Conservation (phyloP, 2,888 invertebrate genomes). For the Actias luna region DNA sequence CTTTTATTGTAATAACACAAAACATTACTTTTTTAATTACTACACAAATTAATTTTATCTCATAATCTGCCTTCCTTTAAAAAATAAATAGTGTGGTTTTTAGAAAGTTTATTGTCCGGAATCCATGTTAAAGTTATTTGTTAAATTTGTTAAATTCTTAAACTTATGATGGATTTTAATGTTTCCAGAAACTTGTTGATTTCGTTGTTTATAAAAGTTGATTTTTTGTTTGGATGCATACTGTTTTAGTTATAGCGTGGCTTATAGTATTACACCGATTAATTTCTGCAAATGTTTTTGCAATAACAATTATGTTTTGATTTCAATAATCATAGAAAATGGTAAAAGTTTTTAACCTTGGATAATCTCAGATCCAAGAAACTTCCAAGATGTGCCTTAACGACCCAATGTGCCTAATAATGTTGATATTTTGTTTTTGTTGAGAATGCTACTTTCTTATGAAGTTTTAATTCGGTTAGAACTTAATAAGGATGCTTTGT, state of each 20-base stretch:
- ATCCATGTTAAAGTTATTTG: constrained; percentile 22
- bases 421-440: constrained; percentile 40
- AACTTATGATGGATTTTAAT: constrained; percentile 13
- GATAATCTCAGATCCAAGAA: constrained; percentile 3
- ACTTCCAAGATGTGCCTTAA: constrained; percentile 15
- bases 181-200: constrained; percentile 22
- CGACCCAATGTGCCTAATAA: constrained; percentile 58
- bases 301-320: neutral
- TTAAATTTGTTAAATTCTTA: constrained; percentile 22
- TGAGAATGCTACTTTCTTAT: constrained; percentile 41
- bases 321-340: neutral
- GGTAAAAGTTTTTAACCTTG: neutral
- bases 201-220: constrained; percentile 24
- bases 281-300: neutral
- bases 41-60: neutral
- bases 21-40: neutral
- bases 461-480: constrained; percentile 43
- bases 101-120: constrained; percentile 4
- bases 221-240: constrained; percentile 19
- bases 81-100: neutral
- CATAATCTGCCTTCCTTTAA: neutral
- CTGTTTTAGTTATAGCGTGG: constrained; percentile 16
- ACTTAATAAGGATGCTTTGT: constrained; percentile 46
- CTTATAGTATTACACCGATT: neutral
- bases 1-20: neutral